Evolutionary conservation across 2,797 vertebrate genomes (phyloP).

Genomic region (Lemur catta): DNA sequence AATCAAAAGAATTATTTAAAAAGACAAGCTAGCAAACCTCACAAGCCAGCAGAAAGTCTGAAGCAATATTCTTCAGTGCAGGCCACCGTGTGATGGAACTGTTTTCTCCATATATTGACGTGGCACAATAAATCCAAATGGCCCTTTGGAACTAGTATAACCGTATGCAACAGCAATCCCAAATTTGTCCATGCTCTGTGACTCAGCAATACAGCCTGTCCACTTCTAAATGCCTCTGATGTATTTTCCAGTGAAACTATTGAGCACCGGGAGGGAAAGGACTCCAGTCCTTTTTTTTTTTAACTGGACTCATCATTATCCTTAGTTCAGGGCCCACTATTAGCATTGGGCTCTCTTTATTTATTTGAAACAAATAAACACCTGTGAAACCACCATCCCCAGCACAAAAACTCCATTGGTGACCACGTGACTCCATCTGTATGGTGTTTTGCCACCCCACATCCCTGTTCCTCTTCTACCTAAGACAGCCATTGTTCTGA

Average conservation of each 20-base stretch:
- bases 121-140: neutral
- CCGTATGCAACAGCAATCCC: neutral
- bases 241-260: neutral
- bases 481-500: neutral
- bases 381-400: neutral
- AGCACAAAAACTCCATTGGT: rapidly evolving
- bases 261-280: neutral
- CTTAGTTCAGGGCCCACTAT: neutral
- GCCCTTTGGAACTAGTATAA: neutral
- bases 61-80: neutral
- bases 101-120: rapidly evolving
- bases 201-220: neutral
- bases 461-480: neutral
- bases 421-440: neutral
- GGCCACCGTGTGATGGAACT: neutral
- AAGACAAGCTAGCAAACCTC: neutral
- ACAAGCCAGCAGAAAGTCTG: neutral
- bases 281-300: neutral
- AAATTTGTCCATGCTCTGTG: rapidly evolving
- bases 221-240: neutral
- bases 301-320: neutral
- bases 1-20: neutral
- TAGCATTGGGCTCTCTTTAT: neutral
- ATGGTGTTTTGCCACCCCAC: neutral
- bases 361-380: neutral